Base-by-base conservation (phyloP, 1,140 invertebrate genomes). In the Lepidurus couesii region DNA sequence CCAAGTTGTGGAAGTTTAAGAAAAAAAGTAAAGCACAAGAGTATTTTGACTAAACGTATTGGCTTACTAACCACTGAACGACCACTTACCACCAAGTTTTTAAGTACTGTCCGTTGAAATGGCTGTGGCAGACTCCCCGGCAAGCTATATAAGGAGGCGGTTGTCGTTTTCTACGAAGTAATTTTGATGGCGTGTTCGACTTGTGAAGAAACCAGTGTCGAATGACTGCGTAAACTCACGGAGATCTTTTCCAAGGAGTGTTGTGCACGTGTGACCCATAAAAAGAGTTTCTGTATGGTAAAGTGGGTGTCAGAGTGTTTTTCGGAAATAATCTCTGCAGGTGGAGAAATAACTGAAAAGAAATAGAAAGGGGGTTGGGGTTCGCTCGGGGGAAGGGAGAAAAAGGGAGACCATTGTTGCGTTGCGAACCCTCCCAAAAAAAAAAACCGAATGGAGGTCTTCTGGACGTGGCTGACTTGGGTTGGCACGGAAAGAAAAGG, bases 191-290 rank as follows among this genome's bases (percentile, higher is more conserved):
- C 53, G 53, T 65, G 53, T 9, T 65, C 9, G 53, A 65, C 13
- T 65, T 13, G 53, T 65, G 53, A 65, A 16, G 6, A 5, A 4
- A 47, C 10, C 10, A 21, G 53, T 65, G 34, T 65, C 9, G 8
- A 65, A 16, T 65, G n/a, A 65, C 6, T 13, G 53, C 53, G 53
- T 65, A 65, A 65, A 65, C 53, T 65, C 53, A 65, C 53, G 53
- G 21, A 65, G 53, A 65, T 65, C 53, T 65, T 65, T 65, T 65
- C 53, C 34, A 34, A 34, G 34, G 21, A 65, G 53, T 65, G 53
- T 1, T 5, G 53, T 9, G 53, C 21, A 21, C 53, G 21, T 21
- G 53, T 65, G 53, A 21, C 53, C 21, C 53, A 65, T 65, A 65
- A 65, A 65, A 65, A 65, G 53, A 65, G 9, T 65, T 9, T 11